A percentile compares a stretch with the other conserved stretches of the same genome.
Evolutionary conservation across 2,797 vertebrate species (phyloP).

Genomic region (Lerista edwardsae): DNA sequence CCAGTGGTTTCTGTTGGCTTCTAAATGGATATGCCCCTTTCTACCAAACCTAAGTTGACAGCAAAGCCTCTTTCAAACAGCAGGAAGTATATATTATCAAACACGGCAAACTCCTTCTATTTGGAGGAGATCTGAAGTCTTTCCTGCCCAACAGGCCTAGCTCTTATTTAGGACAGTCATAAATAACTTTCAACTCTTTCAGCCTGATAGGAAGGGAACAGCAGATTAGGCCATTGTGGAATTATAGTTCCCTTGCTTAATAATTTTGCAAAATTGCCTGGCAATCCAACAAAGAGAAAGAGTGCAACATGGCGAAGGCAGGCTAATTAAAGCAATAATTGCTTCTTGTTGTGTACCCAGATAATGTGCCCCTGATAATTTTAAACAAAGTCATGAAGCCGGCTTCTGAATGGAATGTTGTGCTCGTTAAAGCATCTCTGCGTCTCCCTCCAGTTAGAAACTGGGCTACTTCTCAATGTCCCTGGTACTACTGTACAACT

Average conservation of each 20-base stretch:
- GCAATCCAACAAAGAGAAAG: slow-evolving; percentile 81
- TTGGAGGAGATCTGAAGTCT: slow-evolving; percentile 48
- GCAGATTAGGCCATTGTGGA: slow-evolving; percentile 80
- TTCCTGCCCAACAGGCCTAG: slow-evolving; percentile 69
- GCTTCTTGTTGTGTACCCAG: slow-evolving; percentile 80
- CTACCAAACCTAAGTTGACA: slow-evolving; percentile 43
- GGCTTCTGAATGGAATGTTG: slow-evolving; percentile 73
- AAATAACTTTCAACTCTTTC: slow-evolving; percentile 82
- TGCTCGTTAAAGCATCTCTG: slow-evolving; percentile 67
- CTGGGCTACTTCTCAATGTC: slow-evolving; percentile 74
- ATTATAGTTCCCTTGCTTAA: slow-evolving; percentile 81
- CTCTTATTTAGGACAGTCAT: slow-evolving; percentile 78
- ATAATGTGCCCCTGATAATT: slow-evolving; percentile 83
- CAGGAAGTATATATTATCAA: slow-evolving; percentile 43
- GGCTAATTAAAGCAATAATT: slow-evolving; percentile 86
- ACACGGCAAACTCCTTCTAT: slow-evolving; percentile 48
- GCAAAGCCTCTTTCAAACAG: slow-evolving; percentile 36
- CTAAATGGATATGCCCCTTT: slow-evolving; percentile 24
- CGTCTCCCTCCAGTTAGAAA: slow-evolving; percentile 52
- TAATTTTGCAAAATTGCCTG: slow-evolving; percentile 83
- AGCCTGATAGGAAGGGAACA: slow-evolving; percentile 72
- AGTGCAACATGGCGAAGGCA: slow-evolving; percentile 74
- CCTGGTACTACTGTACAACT: slow-evolving; percentile 37
- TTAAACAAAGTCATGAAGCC: slow-evolving; percentile 77
- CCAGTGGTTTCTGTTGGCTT: not conserved